Percentiles rank a stretch among this genome's conserved stretches.
phyloP scores from a whole-genome alignment of 2,797 vertebrate species.

The Mus spretus region DNA sequence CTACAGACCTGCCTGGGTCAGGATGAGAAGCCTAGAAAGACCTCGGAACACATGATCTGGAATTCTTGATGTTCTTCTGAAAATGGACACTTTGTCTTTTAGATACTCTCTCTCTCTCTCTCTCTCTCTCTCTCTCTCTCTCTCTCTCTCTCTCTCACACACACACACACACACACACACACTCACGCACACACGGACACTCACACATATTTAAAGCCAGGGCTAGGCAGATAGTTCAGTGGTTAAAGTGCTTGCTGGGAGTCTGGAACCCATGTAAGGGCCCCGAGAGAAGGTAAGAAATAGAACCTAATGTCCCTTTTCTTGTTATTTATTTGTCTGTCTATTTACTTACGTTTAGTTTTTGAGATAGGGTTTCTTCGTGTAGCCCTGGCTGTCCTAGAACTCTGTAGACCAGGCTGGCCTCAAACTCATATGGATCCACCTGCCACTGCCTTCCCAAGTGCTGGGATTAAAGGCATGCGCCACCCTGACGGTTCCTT shows the following conservation, averaged over 20 bases:
- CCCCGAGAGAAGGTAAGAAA: neutral
- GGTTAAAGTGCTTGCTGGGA: neutral
- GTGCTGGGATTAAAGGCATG: neutral
- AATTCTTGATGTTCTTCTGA: neutral
- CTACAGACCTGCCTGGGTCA: neutral
- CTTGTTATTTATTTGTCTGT: neutral
- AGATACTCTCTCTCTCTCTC: neutral
- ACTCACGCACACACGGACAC: neutral
- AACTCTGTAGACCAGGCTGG: neutral
- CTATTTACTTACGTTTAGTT: no score
- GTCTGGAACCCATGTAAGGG: neutral
- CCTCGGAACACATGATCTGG: neutral
- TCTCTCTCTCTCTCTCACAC: no score
- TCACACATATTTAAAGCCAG: neutral
- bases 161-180: neutral
- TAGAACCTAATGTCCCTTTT: neutral
- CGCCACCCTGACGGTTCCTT: neutral
- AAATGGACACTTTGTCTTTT: neutral
- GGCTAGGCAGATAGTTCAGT: no score
- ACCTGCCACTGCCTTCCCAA: neutral
- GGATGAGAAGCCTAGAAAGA: neutral
- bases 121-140: no score
- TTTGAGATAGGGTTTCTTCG: neutral
- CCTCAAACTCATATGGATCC: neutral
- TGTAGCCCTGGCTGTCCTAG: neutral